These are phyloP conservation scores for Ciconia boyciana DNA, from an alignment of 2,113 vertebrate genomes.

Conservation along the genomic window DNA sequence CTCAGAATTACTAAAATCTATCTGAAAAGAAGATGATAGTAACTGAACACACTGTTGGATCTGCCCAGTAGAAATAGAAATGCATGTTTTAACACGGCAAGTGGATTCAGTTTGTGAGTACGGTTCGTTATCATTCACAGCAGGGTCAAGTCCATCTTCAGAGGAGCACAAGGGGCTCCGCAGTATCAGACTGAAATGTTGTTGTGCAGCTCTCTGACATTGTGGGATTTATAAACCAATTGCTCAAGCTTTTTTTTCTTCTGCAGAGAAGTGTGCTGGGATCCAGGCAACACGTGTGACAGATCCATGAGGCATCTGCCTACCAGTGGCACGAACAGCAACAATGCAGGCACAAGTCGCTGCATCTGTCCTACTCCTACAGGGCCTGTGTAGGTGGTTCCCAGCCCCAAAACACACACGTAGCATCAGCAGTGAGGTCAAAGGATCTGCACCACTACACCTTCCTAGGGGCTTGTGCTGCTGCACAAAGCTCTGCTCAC, in stretches of 20 bases:
- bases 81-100: background rate
- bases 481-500: background rate
- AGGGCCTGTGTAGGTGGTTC: background rate
- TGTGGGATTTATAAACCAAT: background rate
- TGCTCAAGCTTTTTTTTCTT: background rate
- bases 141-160: background rate
- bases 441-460: background rate
- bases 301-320: background rate
- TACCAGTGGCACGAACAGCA: background rate
- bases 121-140: background rate
- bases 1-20: background rate
- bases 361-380: background rate
- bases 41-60: background rate
- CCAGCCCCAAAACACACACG: background rate
- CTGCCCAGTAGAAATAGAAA: background rate
- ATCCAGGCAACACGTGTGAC: background rate
- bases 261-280: background rate
- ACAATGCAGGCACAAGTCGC: background rate
- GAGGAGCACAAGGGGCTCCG: background rate
- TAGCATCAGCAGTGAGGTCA: background rate
- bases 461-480: background rate
- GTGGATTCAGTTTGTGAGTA: background rate
- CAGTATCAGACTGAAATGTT: background rate
- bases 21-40: background rate
- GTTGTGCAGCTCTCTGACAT: fast-evolving